phyloP scores from a whole-genome alignment of 2,797 vertebrate genomes.

The Sebastes jordani region DNA sequence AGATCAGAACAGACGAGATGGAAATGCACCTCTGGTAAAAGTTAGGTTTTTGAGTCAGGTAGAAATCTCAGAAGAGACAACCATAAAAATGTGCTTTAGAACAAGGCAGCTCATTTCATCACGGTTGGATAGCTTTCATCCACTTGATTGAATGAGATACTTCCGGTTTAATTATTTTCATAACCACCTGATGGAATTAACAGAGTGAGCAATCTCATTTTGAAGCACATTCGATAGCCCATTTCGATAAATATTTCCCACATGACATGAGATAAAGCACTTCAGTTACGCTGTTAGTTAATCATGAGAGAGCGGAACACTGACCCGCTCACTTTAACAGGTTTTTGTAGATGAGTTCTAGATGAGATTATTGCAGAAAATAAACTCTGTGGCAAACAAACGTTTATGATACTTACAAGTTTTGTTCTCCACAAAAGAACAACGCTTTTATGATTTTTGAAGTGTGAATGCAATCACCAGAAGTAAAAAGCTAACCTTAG shows the following conservation, averaged over 20 bases:
- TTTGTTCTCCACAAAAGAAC: too few species aligned
- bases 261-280: slow-evolving; percentile 1
- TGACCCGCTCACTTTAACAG: neutral
- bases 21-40: slow-evolving; percentile 7
- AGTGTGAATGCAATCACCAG: too few species aligned
- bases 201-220: neutral
- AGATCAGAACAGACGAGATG: neutral
- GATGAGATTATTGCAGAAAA: neutral
- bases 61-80: neutral
- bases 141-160: neutral
- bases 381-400: too few species aligned
- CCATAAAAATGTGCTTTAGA: slow-evolving; percentile 3
- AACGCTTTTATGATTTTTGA: too few species aligned
- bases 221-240: neutral
- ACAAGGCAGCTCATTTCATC: neutral
- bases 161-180: neutral
- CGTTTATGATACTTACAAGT: too few species aligned
- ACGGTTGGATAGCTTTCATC: neutral
- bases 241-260: neutral
- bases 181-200: neutral
- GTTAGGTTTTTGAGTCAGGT: neutral
- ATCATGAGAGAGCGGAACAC: neutral
- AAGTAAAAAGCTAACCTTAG: too few species aligned
- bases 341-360: neutral
- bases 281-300: neutral